These are phyloP conservation scores for Dasysyrphus albostriatus DNA, from an alignment of 2,888 invertebrate species.

Conservation along the genomic window DNA sequence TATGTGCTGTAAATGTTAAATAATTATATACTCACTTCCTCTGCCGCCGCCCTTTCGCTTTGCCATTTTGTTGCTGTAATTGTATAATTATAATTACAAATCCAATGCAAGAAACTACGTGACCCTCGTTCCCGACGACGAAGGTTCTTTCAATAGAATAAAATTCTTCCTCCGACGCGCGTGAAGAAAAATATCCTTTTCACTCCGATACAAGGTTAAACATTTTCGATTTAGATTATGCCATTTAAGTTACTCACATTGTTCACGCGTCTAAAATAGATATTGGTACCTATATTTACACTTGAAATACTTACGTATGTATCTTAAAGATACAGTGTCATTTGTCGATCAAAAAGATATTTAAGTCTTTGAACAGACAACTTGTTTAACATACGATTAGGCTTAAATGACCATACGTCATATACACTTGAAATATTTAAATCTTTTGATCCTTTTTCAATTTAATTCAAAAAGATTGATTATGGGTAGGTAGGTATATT, in stretches of 20 bases:
- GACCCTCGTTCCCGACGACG: background rate
- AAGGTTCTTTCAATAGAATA: slow-evolving; percentile 42
- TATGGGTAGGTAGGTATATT: background rate
- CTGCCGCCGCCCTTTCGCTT: slow-evolving; percentile 68
- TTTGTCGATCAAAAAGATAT: background rate
- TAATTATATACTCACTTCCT: slow-evolving; percentile 63
- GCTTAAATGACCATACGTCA: slow-evolving; percentile 46
- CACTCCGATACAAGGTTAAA: slow-evolving; percentile 30
- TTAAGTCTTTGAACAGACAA: slow-evolving; percentile 33
- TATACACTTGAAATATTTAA: slow-evolving; percentile 35
- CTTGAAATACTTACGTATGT: background rate
- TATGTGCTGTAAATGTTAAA: background rate
- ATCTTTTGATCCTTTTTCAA: slow-evolving; percentile 49
- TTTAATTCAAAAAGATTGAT: slow-evolving; percentile 29
- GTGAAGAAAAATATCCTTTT: slow-evolving; percentile 11
- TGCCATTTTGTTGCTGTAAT: slow-evolving; percentile 53
- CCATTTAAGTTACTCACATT: slow-evolving; percentile 9
- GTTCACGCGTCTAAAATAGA: slow-evolving; percentile 1
- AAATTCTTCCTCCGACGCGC: background rate
- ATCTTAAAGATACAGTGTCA: slow-evolving; percentile 41
- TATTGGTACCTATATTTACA: slow-evolving; percentile 5
- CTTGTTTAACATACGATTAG: slow-evolving; percentile 48
- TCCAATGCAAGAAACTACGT: slow-evolving; percentile 37
- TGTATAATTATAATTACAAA: slow-evolving; percentile 51
- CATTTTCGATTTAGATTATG: slow-evolving; percentile 38